phyloP scores from a whole-genome alignment of 2,888 invertebrate genomes.

The Machimus atricapillus region DNA sequence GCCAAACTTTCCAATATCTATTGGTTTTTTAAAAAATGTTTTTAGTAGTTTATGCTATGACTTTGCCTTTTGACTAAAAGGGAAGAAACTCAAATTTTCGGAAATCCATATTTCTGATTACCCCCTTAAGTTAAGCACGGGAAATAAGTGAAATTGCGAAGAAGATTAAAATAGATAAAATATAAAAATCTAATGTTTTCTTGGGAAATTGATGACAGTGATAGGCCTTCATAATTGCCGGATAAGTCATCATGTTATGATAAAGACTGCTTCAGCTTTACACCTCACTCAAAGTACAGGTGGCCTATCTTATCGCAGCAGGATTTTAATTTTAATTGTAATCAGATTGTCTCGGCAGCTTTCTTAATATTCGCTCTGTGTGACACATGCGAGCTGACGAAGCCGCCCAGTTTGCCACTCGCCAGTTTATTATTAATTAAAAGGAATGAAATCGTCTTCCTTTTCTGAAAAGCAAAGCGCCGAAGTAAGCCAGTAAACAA shows the following conservation, averaged over 20 bases:
- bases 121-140: not conserved
- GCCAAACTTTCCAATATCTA: too few species aligned
- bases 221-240: not conserved
- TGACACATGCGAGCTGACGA: not conserved
- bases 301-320: not conserved
- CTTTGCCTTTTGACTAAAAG: too few species aligned
- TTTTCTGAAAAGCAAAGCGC: not conserved
- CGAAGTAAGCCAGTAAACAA: not conserved
- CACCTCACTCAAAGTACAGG: not conserved
- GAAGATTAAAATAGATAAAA: not conserved
- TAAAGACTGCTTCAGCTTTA: not conserved
- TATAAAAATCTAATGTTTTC: not conserved
- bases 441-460: not conserved
- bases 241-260: not conserved
- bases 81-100: too few species aligned
- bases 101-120: not conserved
- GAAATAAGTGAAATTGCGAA: not conserved
- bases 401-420: not conserved
- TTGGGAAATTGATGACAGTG: not conserved
- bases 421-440: not conserved
- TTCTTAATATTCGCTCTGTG: not conserved
- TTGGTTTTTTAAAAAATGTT: too few species aligned
- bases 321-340: not conserved
- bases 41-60: too few species aligned
- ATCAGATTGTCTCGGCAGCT: not conserved